phyloP scores from a whole-genome alignment of 2,113 vertebrate genomes.

The Ceyx melanurus region DNA sequence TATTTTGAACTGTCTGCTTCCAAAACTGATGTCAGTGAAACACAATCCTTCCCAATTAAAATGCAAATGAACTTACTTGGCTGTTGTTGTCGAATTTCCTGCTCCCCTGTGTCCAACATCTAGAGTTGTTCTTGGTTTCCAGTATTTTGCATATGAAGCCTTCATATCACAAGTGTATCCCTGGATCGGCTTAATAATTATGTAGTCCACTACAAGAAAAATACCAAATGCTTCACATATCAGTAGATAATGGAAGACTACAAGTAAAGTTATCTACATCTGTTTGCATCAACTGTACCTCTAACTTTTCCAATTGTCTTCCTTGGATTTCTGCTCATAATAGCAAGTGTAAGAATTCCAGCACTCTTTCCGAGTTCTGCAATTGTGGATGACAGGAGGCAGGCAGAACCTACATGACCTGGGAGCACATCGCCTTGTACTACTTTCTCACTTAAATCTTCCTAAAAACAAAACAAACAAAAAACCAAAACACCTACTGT shows the following conservation, averaged over 20 bases:
- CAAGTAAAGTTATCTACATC: neutral
- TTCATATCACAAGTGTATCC: slow-evolving; percentile 87
- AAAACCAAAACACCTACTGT: neutral
- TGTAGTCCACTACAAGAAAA: slow-evolving; percentile 86
- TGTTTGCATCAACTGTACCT: slow-evolving; percentile 76
- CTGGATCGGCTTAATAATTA: slow-evolving; percentile 90
- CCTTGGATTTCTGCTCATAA: slow-evolving; percentile 91
- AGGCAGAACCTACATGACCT: slow-evolving; percentile 90
- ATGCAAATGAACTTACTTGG: slow-evolving; percentile 79
- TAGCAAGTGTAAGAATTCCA: slow-evolving; percentile 89
- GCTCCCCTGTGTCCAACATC: slow-evolving; percentile 95
- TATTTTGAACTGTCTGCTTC: neutral
- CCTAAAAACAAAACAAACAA: slow-evolving; percentile 74
- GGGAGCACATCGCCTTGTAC: slow-evolving; percentile 87
- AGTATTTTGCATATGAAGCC: slow-evolving; percentile 89
- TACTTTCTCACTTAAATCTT: slow-evolving; percentile 88
- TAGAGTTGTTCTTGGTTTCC: slow-evolving; percentile 88
- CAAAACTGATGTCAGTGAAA: neutral
- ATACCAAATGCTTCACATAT: neutral
- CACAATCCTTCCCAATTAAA: neutral
- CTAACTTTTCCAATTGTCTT: slow-evolving; percentile 95
- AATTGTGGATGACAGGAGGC: slow-evolving; percentile 91
- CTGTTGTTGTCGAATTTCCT: slow-evolving; percentile 85
- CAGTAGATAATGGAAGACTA: neutral
- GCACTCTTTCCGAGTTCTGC: slow-evolving; percentile 85